Conservation (phyloP, 2,888 invertebrate genomes). For the Carcina quercana region DNA sequence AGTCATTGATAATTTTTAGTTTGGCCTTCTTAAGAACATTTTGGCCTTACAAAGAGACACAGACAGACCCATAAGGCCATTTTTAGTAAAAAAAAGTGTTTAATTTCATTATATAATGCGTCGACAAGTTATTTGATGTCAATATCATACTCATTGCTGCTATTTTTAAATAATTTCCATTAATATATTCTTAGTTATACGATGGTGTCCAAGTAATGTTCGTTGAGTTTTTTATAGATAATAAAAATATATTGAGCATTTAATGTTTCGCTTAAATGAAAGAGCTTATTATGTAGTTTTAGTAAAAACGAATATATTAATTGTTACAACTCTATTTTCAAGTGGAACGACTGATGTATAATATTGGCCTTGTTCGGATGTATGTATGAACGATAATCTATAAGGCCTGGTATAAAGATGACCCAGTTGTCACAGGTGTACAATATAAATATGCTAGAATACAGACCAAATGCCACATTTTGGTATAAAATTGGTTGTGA, state of each 20-base stretch:
- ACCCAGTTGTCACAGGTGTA: too few relatives aligned
- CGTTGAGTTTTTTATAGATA: conserved; percentile 5
- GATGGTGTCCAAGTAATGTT: conserved; percentile 3
- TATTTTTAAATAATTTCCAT: conserved; percentile 3
- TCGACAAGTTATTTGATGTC: conserved; percentile 6
- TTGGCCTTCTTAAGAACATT: conserved; percentile 11
- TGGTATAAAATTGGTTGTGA: too few relatives aligned
- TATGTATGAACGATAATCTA: too few relatives aligned
- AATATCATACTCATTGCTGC: conserved; percentile 6
- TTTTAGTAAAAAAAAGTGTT: conserved; percentile 3
- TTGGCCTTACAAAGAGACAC: conserved; percentile 13
- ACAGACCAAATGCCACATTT: too few relatives aligned
- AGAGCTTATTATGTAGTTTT: conserved; percentile 5
- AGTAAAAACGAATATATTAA: conserved; percentile 4
- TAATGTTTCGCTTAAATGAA: conserved; percentile 1
- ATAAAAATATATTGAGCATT: conserved; percentile 2
- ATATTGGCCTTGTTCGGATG: background rate
- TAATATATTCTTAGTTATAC: conserved; percentile 4
- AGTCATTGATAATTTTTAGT: conserved; percentile 8
- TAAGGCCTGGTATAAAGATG: too few relatives aligned
- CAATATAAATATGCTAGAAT: too few relatives aligned
- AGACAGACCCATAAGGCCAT: conserved; percentile 13
- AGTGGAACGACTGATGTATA: conserved; percentile 1
- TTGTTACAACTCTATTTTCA: conserved; percentile 1
- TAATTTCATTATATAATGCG: conserved; percentile 6